These are phyloP conservation scores for Solenodon paradoxus DNA, from an alignment of 2,113 vertebrate species.

Conservation along the genomic window DNA sequence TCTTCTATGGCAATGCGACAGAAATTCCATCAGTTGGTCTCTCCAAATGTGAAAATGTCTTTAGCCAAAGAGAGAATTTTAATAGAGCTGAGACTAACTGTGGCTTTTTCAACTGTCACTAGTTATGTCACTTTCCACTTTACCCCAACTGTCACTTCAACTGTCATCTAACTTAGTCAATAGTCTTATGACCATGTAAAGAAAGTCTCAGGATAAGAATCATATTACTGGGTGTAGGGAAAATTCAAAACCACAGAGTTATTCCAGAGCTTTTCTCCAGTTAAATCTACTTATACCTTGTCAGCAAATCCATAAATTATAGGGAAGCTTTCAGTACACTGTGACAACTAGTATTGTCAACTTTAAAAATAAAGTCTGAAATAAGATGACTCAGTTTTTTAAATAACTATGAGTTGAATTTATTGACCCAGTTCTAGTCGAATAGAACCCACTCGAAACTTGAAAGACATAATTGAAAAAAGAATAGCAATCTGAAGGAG, in stretches of 20 bases:
- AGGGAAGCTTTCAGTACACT: background rate
- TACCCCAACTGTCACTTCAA: background rate
- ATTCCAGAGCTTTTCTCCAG: background rate
- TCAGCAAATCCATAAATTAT: background rate
- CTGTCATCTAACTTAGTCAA: constrained; percentile 15
- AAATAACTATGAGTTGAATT: constrained; percentile 4
- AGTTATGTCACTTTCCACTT: background rate
- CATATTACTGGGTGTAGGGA: background rate
- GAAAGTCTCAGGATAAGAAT: background rate
- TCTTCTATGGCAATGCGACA: background rate
- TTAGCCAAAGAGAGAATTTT: constrained; percentile 17
- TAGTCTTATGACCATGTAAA: background rate
- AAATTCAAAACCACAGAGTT: background rate
- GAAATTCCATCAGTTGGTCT: background rate
- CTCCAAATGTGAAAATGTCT: background rate
- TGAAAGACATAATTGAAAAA: background rate
- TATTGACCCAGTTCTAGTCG: background rate
- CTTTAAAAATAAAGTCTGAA: background rate
- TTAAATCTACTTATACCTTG: background rate
- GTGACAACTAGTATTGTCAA: background rate
- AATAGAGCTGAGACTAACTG: background rate
- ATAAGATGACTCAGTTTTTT: background rate
- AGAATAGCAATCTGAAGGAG: background rate
- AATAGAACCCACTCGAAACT: background rate
- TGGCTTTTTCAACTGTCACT: constrained; percentile 7